Percentiles rank a stretch among this genome's conserved stretches.
Evolutionary conservation across 1,140 invertebrate genomes (phyloP).

Genomic region (Battus philenor): DNA sequence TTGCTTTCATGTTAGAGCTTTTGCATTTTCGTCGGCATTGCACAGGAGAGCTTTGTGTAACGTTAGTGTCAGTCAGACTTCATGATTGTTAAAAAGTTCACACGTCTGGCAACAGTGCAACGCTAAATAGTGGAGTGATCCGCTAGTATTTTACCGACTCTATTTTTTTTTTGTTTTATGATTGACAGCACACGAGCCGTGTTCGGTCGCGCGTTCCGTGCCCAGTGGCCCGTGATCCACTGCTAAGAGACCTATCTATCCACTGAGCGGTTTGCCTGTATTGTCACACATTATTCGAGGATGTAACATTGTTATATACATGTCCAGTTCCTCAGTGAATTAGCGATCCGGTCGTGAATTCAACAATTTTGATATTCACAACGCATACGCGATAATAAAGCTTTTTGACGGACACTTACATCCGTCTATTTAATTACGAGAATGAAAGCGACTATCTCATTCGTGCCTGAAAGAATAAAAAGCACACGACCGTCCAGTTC

Average conservation of each 20-base stretch:
- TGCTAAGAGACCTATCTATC: constrained; percentile 64
- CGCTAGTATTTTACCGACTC: constrained; percentile 50
- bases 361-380: constrained; percentile 18
- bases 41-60: constrained; percentile 4
- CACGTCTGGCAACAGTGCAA: constrained; percentile 28
- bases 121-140: constrained; percentile 55
- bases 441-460: constrained; percentile 47
- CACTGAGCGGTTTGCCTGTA: constrained; percentile 41
- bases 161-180: constrained; percentile 66
- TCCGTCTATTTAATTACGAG: constrained; percentile 40
- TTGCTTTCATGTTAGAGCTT: constrained; percentile 26
- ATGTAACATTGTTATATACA: constrained; percentile 10
- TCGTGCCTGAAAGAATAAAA: constrained; percentile 54
- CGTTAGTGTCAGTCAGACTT: constrained; percentile 21
- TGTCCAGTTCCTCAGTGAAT: too few species aligned
- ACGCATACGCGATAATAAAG: constrained; percentile 19
- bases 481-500: constrained; percentile 66
- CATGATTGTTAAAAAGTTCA: constrained; percentile 40
- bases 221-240: constrained; percentile 57
- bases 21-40: constrained; percentile 16
- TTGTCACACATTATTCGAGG: constrained; percentile 53
- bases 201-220: constrained; percentile 64
- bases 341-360: neutral
- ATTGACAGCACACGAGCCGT: constrained; percentile 72
- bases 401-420: constrained; percentile 22